Evolutionary conservation across 2,113 vertebrate genomes (phyloP).

Genomic region (rat (Rattus norvegicus)): GRCr8 NC_086023.1:120848001-120848500

Average conservation of each 20-base stretch:
- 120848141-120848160: not conserved
- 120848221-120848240: not conserved
- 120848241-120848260: not conserved
- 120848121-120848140: not conserved
- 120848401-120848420: not conserved
- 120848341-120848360: not conserved
- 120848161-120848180: not conserved
- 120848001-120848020: not conserved
- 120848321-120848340: not conserved
- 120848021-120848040: not conserved
- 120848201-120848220: not conserved
- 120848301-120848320: not conserved
- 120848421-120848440: not conserved
- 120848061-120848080: not conserved
- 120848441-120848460: not conserved
- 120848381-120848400: not conserved
- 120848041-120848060: not conserved
- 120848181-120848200: not conserved
- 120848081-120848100: not conserved
- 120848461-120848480: not conserved
- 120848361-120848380: too few species aligned
- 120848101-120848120: not conserved
- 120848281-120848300: not conserved
- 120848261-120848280: not conserved
- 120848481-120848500: not conserved